Evolutionary conservation across 2,113 vertebrate species (phyloP).

Genomic region (Probosciger aterrimus): DNA sequence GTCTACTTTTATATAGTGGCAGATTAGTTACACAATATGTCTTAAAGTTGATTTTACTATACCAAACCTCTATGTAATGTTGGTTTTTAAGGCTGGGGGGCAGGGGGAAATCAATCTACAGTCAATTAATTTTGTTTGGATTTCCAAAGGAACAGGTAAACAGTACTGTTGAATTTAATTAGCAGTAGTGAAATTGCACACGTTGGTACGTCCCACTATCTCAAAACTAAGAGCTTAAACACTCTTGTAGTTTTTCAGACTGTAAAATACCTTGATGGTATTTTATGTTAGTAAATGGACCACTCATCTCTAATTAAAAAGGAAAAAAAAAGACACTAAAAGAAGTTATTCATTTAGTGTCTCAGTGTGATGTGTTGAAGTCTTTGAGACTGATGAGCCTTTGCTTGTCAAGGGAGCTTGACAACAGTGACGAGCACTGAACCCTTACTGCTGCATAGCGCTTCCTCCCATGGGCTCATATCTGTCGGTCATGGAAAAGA

Average conservation of each 20-base stretch:
- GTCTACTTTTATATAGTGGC: neutral
- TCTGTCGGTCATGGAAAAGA: too few relatives aligned
- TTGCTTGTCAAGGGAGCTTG: neutral
- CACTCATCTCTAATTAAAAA: neutral
- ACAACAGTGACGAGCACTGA: neutral
- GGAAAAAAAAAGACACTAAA: neutral
- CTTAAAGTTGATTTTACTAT: neutral
- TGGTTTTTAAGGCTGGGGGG: neutral
- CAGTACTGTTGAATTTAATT: conserved; percentile 1
- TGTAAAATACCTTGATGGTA: neutral
- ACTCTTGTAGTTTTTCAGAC: neutral
- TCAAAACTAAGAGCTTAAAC: neutral
- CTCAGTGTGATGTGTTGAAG: neutral
- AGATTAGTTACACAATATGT: neutral
- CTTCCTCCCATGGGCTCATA: neutral
- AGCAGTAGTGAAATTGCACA: neutral
- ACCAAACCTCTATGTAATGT: neutral
- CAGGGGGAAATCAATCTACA: neutral
- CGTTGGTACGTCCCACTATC: neutral
- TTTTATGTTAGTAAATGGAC: neutral
- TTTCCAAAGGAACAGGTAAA: neutral
- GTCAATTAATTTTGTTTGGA: neutral
- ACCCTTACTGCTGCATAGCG: rapidly evolving
- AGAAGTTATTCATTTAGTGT: neutral
- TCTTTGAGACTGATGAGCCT: neutral